Evolutionary conservation across 2,888 invertebrate genomes (phyloP).

Genomic region (Eumacrocentrus americanus): DNA sequence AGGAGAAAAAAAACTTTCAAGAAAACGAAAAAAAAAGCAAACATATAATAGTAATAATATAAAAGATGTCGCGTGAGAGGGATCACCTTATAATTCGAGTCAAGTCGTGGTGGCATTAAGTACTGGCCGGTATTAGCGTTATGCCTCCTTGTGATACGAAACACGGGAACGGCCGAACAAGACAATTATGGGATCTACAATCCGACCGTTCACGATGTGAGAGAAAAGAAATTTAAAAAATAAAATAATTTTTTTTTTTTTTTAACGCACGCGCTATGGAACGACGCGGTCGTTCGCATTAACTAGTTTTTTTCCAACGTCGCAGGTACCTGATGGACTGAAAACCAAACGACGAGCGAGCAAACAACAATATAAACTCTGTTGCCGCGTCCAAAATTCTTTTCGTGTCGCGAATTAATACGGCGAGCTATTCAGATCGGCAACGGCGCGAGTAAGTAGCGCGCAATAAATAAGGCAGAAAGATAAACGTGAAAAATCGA

Average conservation of each 20-base stretch:
- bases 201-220: slow-evolving; percentile 26
- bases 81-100: slow-evolving; percentile 42
- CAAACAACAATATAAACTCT: slow-evolving; percentile 15
- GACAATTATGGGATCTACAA: slow-evolving; percentile 6
- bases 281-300: slow-evolving; percentile 35
- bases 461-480: too few species aligned
- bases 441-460: too few species aligned
- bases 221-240: slow-evolving; percentile 27
- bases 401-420: slow-evolving; percentile 14
- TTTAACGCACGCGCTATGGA: slow-evolving; percentile 34
- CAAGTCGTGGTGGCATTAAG: slow-evolving; percentile 46
- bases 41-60: slow-evolving; percentile 28
- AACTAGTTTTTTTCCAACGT: slow-evolving; percentile 47
- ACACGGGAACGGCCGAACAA: slow-evolving; percentile 33
- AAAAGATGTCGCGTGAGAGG: slow-evolving; percentile 28
- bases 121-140: slow-evolving; percentile 44
- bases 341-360: slow-evolving; percentile 47
- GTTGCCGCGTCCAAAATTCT: slow-evolving; percentile 9
- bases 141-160: slow-evolving; percentile 42
- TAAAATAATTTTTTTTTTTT: slow-evolving; percentile 26
- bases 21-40: slow-evolving; percentile 24
- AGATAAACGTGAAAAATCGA: slow-evolving; percentile 8
- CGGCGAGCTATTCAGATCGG: slow-evolving; percentile 8
- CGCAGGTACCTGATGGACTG: slow-evolving; percentile 56
- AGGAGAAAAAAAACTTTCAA: slow-evolving; percentile 29